Evolutionary conservation across 1,140 invertebrate genomes (phyloP), one percentile per base, ranked within the genome.

Genomic region (Drosophila subpulchrella): DNA sequence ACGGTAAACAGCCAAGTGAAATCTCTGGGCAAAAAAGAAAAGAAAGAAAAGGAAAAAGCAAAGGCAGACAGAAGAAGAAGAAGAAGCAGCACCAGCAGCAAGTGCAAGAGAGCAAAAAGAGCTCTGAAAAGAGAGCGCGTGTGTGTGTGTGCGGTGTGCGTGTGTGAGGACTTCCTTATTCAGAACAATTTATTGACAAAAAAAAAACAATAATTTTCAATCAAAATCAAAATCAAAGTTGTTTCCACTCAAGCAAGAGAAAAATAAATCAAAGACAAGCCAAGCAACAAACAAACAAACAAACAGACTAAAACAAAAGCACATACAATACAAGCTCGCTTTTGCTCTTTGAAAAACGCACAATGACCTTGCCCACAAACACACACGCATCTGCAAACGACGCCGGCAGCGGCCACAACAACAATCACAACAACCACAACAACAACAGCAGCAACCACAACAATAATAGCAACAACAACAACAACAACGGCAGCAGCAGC

Each of bases 311-410:
- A 61, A 6, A 34, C 20, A 53, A 6, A 46, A 12, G 20, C 17
- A 58, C 13, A 36, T 6, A 32, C 47, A 50, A 58, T 20, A 32
- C 34, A 62, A 54, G 38, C 60, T 62, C 15, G 48, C 30, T 30
- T 32, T 27, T 34, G 10, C 44, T 46, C 44, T n/a, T 62, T 51
- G 48, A 51, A 51, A 70, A 38, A 73, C 79, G 78, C 82, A 74
- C 85, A 84, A 89, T 89, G 84, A 89, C 84, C 84, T 89, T 89
- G 84, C 84, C 84, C 60, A 89, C 85, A 20, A 85, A 82, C 46
- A 81, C 84, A 84, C 83, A 84, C 47, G 68, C 67, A 54, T 15
- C 60, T 58, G 73, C 73, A 32, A 85, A 73, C 50, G 76, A 74
- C 61, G 60, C 46, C 59, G 41, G 68, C 65, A 71, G 30, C 75